phyloP scores from a whole-genome alignment of 2,113 vertebrate species.

The Hassar affinis region DNA sequence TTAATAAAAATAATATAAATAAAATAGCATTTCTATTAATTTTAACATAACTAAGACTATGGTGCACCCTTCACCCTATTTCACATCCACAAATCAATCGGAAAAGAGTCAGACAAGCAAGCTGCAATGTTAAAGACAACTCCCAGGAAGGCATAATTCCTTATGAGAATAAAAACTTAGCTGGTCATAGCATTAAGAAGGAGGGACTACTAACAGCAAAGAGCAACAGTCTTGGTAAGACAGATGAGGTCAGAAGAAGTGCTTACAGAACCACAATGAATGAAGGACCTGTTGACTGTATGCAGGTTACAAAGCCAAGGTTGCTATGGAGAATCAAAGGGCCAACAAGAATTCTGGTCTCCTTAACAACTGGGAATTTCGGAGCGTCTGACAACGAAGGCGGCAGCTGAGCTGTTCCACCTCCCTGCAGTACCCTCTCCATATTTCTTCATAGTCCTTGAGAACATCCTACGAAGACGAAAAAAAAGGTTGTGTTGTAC shows the following conservation, averaged over 20 bases:
- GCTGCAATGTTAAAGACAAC: constrained; percentile 59
- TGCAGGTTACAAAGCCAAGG: constrained; percentile 61
- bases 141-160: not conserved
- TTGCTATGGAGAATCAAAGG: constrained; percentile 73
- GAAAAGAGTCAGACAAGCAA: constrained; percentile 76
- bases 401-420: constrained; percentile 44
- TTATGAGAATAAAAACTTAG: constrained; percentile 61
- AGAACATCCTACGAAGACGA: not conserved
- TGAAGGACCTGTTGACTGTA: constrained; percentile 60
- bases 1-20: not conserved
- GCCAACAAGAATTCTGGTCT: constrained; percentile 61
- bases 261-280: constrained; percentile 72
- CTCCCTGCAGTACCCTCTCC: constrained; percentile 57
- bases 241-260: constrained; percentile 60
- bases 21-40: not conserved
- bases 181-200: constrained; percentile 68
- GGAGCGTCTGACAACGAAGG: constrained; percentile 32
- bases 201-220: constrained; percentile 65
- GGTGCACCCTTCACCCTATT: constrained; percentile 75
- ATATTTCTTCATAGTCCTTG: constrained; percentile 54
- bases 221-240: constrained; percentile 60
- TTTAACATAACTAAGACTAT: constrained; percentile 61
- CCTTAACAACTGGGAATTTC: constrained; percentile 54
- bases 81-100: constrained; percentile 75
- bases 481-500: constrained; percentile 36